Percentiles rank a stretch among this genome's conserved stretches.
Conservation (phyloP, 2,888 invertebrate genomes). For the Anthrax anthrax region DNA sequence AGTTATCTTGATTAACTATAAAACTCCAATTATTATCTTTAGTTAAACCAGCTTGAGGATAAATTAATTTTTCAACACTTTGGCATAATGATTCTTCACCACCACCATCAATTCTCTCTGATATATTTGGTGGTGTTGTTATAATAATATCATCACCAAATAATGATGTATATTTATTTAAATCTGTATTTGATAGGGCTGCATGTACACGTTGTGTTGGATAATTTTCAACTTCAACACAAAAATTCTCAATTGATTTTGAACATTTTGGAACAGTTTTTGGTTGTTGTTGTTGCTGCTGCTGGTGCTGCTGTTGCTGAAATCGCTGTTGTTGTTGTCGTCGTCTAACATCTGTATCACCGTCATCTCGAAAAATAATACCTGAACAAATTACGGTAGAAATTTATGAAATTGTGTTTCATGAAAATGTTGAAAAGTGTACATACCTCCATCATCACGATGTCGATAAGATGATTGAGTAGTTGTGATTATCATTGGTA, state of each 20-base stretch:
- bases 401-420: neutral
- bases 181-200: constrained; percentile 15
- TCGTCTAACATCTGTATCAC: neutral
- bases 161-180: constrained; percentile 22
- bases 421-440: neutral
- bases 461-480: neutral
- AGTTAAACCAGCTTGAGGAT: constrained; percentile 46
- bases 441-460: no score
- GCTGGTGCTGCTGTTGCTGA: neutral
- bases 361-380: constrained; percentile 15
- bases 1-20: constrained; percentile 50
- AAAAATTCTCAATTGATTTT: constrained; percentile 28
- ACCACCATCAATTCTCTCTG: constrained; percentile 34
- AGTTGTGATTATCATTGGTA: neutral
- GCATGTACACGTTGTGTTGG: constrained; percentile 29
- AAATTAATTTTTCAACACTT: constrained; percentile 35
- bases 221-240: constrained; percentile 35
- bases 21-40: constrained; percentile 50
- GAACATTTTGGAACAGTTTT: neutral
- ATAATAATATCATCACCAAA: constrained; percentile 23
- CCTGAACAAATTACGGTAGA: constrained; percentile 3
- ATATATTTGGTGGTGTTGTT: constrained; percentile 30
- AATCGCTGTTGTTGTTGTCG: no score
- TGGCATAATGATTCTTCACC: constrained; percentile 36
- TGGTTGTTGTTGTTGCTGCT: no score